A percentile compares a stretch with the other conserved stretches of the same genome.
These are phyloP conservation scores for Epinephelus moara DNA, from an alignment of 2,113 vertebrate genomes.

Conservation along the genomic window DNA sequence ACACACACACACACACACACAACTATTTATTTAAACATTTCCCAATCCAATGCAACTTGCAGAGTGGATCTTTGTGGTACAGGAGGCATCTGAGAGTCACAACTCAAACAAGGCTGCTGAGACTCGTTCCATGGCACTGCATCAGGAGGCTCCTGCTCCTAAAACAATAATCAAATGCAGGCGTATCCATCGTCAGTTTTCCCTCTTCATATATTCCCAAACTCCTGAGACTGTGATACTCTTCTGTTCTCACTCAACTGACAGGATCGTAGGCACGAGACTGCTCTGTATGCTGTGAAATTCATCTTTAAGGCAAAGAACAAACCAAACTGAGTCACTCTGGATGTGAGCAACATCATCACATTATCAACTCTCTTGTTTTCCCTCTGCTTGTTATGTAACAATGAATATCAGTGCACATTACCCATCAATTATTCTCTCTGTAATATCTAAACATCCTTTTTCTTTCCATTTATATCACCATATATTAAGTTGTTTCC, in stretches of 20 bases:
- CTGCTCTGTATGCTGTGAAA: conserved; percentile 2
- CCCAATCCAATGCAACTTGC: conserved; percentile 18
- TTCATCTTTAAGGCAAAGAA: conserved; percentile 31
- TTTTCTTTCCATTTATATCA: conserved; percentile 23
- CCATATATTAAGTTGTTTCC: conserved; percentile 16
- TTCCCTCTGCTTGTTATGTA: not conserved
- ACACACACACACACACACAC: conserved; percentile 19
- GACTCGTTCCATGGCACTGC: conserved; percentile 23
- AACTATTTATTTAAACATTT: conserved; percentile 56
- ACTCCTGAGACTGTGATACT: conserved; percentile 8
- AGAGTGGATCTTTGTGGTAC: conserved; percentile 7
- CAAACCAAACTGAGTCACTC: conserved; percentile 7
- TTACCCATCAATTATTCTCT: conserved; percentile 36
- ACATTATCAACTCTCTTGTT: not conserved
- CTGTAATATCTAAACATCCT: conserved; percentile 49
- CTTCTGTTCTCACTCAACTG: not conserved
- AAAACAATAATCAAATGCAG: conserved; percentile 18
- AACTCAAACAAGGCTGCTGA: conserved; percentile 36
- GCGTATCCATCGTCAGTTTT: not conserved
- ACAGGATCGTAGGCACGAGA: conserved; percentile 16
- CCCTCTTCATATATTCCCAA: conserved; percentile 19
- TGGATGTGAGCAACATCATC: conserved; percentile 14
- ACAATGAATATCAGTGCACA: conserved; percentile 9
- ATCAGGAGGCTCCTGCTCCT: conserved; percentile 19
- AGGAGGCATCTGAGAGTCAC: conserved; percentile 22